A percentile compares a stretch with the other conserved stretches of the same genome.
These are phyloP conservation scores for Phengaris arion DNA, from an alignment of 2,888 invertebrate genomes.

Conservation along the genomic window DNA sequence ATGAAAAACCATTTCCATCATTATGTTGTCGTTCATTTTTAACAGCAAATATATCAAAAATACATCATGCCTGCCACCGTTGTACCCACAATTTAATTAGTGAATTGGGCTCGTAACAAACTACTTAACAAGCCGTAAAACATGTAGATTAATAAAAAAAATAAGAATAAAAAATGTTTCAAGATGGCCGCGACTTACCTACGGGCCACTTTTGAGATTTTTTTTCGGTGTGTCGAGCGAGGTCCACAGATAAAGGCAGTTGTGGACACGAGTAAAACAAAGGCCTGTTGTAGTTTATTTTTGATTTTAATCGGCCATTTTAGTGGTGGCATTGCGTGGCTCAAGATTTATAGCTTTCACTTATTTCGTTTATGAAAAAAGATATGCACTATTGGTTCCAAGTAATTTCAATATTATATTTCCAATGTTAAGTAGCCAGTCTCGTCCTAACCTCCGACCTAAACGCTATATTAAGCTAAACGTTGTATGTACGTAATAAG, in stretches of 20 bases:
- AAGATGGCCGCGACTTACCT: constrained; percentile 69
- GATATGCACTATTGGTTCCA: background rate
- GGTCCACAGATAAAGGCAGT: constrained; percentile 63
- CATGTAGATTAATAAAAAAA: constrained; percentile 73
- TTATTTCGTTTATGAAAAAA: constrained; percentile 13
- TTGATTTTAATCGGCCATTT: constrained; percentile 68
- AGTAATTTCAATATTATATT: too few species aligned
- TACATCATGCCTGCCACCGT: constrained; percentile 59
- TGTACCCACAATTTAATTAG: constrained; percentile 64
- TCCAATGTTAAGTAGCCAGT: too few species aligned
- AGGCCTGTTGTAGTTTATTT: constrained; percentile 68
- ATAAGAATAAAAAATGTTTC: constrained; percentile 60
- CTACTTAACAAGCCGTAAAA: constrained; percentile 72
- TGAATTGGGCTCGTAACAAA: constrained; percentile 61
- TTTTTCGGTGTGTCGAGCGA: constrained; percentile 49
- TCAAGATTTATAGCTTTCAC: constrained; percentile 53
- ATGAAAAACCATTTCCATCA: background rate
- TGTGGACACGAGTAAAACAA: constrained; percentile 76
- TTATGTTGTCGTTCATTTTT: background rate
- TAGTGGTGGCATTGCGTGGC: constrained; percentile 53
- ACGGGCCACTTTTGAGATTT: constrained; percentile 57
- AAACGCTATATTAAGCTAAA: too few species aligned
- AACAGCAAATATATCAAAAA: background rate
- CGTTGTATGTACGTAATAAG: too few species aligned
- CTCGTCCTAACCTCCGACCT: too few species aligned